phyloP scores from a whole-genome alignment of 2,113 vertebrate species.

The Antechinus stuartii region DNA sequence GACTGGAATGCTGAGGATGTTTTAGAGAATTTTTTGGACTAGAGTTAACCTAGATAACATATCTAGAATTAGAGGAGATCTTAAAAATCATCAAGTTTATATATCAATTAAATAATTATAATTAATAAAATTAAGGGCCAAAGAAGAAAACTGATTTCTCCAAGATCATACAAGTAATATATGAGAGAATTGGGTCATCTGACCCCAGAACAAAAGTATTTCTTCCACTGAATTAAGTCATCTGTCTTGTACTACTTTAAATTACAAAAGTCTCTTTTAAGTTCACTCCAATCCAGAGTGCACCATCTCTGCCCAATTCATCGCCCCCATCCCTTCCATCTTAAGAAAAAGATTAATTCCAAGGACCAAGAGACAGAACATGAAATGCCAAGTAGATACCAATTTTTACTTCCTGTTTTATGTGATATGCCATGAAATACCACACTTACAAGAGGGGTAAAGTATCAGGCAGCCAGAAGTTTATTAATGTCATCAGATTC shows the following conservation, averaged over 20 bases:
- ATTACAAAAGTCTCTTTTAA: not conserved
- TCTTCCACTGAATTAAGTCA: not conserved
- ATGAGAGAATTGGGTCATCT: not conserved
- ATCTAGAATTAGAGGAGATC: not conserved
- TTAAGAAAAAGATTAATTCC: not conserved
- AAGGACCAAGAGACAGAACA: not conserved
- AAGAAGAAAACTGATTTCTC: not conserved
- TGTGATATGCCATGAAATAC: constrained; percentile 27
- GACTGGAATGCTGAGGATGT: not conserved
- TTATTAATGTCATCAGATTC: not conserved
- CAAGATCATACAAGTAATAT: not conserved
- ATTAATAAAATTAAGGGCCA: not conserved
- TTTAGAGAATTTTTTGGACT: not conserved
- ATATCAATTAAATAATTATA: not conserved
- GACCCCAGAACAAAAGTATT: not conserved
- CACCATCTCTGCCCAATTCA: not conserved
- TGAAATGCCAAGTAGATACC: not conserved
- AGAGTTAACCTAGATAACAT: not conserved
- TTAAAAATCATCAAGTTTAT: not conserved
- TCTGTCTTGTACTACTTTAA: not conserved
- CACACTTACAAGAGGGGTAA: constrained; percentile 25
- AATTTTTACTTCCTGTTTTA: not conserved
- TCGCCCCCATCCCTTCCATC: no score
- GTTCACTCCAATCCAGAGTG: not conserved
- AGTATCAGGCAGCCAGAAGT: not conserved